Evolutionary conservation across 2,888 invertebrate species (phyloP).

Genomic region (Drosophila eohydei): DNA sequence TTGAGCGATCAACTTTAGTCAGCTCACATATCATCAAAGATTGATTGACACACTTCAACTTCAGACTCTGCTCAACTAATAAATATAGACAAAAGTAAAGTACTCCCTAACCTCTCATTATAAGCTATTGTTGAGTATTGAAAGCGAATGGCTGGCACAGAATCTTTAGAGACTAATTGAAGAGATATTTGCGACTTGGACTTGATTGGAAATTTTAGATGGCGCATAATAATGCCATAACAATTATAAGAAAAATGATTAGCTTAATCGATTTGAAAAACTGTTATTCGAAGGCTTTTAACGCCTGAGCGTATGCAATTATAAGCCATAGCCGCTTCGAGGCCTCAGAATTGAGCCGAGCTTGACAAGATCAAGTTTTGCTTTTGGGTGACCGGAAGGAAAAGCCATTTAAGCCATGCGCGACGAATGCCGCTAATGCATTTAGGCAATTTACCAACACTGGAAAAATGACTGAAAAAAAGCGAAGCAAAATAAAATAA

Average conservation of each 20-base stretch:
- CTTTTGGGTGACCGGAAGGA: conserved; percentile 65
- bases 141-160: neutral
- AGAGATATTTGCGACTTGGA: neutral
- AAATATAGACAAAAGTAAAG: neutral
- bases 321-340: conserved; percentile 19
- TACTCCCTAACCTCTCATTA: no score
- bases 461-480: conserved; percentile 20
- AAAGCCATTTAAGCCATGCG: conserved; percentile 61
- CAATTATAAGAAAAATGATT: neutral
- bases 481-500: neutral
- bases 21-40: no score
- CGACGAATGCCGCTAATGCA: conserved; percentile 60
- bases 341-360: conserved; percentile 21
- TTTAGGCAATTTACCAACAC: conserved; percentile 66
- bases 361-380: conserved; percentile 29
- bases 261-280: conserved; percentile 7
- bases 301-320: conserved; percentile 63
- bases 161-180: neutral
- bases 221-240: neutral
- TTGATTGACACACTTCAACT: no score
- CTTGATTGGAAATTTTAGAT: neutral
- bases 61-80: neutral
- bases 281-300: conserved; percentile 9
- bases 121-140: neutral
- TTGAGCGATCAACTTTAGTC: no score